A percentile compares a stretch with the other conserved stretches of the same genome.
These are phyloP conservation scores for Aeoliscus strigatus DNA, from an alignment of 2,797 vertebrate species.

Conservation along the genomic window DNA sequence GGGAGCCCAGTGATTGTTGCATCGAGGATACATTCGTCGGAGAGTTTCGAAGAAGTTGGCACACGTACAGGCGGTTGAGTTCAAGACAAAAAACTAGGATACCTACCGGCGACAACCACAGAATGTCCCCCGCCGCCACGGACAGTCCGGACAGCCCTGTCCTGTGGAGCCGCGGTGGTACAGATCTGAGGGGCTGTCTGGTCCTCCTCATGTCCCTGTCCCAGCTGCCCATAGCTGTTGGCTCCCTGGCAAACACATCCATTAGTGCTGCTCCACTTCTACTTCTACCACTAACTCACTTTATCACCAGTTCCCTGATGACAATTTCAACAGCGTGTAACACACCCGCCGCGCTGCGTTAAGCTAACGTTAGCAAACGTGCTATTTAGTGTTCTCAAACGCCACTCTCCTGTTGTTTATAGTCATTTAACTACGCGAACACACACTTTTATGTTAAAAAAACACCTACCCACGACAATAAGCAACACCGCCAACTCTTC, in stretches of 20 bases:
- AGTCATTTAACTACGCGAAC: not conserved
- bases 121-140: slow-evolving; percentile 88
- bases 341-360: no score
- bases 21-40: no score
- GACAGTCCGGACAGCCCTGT: slow-evolving; percentile 55
- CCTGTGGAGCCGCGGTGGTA: slow-evolving; percentile 49
- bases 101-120: slow-evolving; percentile 78
- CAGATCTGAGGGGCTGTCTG: slow-evolving; percentile 67
- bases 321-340: no score
- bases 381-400: not conserved
- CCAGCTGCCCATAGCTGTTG: slow-evolving; percentile 92
- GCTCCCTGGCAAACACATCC: slow-evolving; percentile 77
- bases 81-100: not conserved
- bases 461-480: slow-evolving; percentile 73
- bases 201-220: slow-evolving; percentile 83
- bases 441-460: not conserved
- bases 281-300: not conserved
- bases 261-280: no score
- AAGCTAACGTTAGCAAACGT: slow-evolving; percentile 29
- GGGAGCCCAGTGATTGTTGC: slow-evolving; percentile 3
- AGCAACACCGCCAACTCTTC: slow-evolving; percentile 40
- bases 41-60: no score
- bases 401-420: not conserved
- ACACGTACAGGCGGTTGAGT: not conserved
- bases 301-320: no score